Evolutionary conservation across 2,888 invertebrate genomes (phyloP).

Genomic region (Serripes groenlandicus): DNA sequence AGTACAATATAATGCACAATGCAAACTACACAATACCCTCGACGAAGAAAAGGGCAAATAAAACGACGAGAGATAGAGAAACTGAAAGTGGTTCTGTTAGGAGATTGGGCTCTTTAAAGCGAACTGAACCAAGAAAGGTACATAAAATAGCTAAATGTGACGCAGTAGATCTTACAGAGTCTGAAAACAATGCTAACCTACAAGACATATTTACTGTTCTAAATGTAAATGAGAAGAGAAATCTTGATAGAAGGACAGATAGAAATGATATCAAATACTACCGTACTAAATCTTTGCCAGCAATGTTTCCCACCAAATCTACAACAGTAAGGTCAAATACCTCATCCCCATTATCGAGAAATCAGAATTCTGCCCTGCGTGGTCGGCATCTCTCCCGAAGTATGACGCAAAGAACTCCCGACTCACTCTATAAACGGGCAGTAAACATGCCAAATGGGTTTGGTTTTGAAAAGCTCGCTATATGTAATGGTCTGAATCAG

Average conservation of each 20-base stretch:
- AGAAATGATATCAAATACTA: constrained; percentile 4
- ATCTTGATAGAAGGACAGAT: background rate
- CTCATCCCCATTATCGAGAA: background rate
- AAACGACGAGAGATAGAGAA: background rate
- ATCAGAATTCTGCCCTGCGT: constrained; percentile 6
- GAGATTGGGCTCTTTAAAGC: constrained; percentile 41
- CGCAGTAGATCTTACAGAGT: constrained; percentile 68
- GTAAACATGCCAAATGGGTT: constrained; percentile 45
- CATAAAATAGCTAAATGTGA: constrained; percentile 69
- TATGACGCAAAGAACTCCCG: constrained; percentile 32
- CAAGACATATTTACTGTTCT: background rate
- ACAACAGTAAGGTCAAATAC: background rate
- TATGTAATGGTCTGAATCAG: constrained; percentile 55
- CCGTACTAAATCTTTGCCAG: constrained; percentile 56
- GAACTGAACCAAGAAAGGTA: constrained; percentile 44
- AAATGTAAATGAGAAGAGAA: background rate
- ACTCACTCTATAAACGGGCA: constrained; percentile 48
- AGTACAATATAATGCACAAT: constrained; percentile 16
- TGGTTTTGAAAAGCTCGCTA: constrained; percentile 39
- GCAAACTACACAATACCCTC: background rate
- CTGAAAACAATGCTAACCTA: constrained; percentile 21
- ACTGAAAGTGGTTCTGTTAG: constrained; percentile 32
- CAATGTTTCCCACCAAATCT: constrained; percentile 53
- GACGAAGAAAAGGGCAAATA: background rate
- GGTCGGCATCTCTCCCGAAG: constrained; percentile 44